A percentile compares a stretch with the other conserved stretches of the same genome.
Conservation (phyloP, 2,797 vertebrate genomes). For the Pseudochirops cupreus region DNA sequence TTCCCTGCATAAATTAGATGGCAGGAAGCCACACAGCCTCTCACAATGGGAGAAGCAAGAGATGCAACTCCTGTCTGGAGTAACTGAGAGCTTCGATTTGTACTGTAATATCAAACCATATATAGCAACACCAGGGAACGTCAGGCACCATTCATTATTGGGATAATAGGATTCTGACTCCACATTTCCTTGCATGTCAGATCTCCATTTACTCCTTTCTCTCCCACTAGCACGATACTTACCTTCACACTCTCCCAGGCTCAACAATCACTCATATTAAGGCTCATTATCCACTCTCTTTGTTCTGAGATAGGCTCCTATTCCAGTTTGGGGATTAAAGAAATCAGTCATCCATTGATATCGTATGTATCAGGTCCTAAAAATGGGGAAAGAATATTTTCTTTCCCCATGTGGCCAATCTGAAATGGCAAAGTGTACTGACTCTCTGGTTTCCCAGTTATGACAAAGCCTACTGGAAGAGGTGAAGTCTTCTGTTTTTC, state of each 20-base stretch:
- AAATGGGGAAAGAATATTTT: not conserved
- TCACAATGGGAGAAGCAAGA: slow-evolving; percentile 48
- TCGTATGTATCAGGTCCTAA: not conserved
- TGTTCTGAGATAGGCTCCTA: slow-evolving; percentile 60
- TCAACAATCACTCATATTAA: slow-evolving; percentile 61
- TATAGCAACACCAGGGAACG: slow-evolving; percentile 35
- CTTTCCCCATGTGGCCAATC: not conserved
- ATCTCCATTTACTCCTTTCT: slow-evolving; percentile 25
- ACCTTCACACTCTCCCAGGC: not conserved
- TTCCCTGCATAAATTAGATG: slow-evolving; percentile 43
- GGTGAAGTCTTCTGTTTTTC: not conserved
- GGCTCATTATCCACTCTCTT: slow-evolving; percentile 35
- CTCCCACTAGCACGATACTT: slow-evolving; percentile 23
- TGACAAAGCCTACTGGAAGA: not conserved
- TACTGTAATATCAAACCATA: slow-evolving; percentile 58
- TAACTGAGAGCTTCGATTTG: slow-evolving; percentile 49
- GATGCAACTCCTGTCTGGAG: slow-evolving; percentile 22
- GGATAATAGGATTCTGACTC: slow-evolving; percentile 64
- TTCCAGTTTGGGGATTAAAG: slow-evolving; percentile 42
- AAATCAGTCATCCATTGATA: slow-evolving; percentile 36
- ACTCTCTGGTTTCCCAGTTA: not conserved
- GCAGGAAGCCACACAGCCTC: slow-evolving; percentile 31
- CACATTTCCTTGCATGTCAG: slow-evolving; percentile 6
- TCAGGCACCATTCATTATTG: slow-evolving; percentile 55
- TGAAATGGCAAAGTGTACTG: not conserved